Evolutionary conservation across 2,888 invertebrate species (phyloP), one percentile per base, ranked within the genome.

Genomic region (Timema podura): DNA sequence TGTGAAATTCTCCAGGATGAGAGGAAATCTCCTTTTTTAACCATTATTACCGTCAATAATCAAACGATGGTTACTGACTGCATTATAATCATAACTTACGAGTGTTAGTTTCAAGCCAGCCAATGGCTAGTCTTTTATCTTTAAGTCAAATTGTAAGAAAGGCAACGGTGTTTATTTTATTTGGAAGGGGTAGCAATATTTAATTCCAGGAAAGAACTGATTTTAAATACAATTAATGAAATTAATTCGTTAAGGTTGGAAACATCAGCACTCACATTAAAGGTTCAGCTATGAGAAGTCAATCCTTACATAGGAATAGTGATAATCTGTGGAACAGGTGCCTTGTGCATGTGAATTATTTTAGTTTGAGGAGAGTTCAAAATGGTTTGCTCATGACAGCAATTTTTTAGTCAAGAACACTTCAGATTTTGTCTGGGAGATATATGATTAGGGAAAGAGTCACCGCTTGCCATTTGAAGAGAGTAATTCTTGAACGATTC

Each of bases 91-190:
- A 9, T 57, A 0, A 8, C 57, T 8, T 57, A 30, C 30, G 16
- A 57, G 13, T 57, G 15, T 57, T n/a, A 8, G 13, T 57, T 57
- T 57, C 57, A 57, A 11, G 30, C 16, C 57, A n/a, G 6, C 8
- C 57, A 57, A 57, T 9, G n/a, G 57, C 57, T 6, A 57, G 30
- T 57, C 57, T 57, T 57, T 57, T 6, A n/a, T 57, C 57, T n/a
- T 15, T n/a, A 57, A 57, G 8, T n/a, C 57, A 57, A 57, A 57
- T 57, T n/a, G 57, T 57, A 5, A 57, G n/a, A 57, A 57, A 57
- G 57, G n/a, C 3, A 57, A 57, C 57, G 30, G 16, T n/a, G n/a
- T 57, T 13, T 6, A 16, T 9, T 57, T 57, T 57, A 57, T 11
- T n/a, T 8, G 16, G 0, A 57, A 57, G 3, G 6, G 30, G 57